These are phyloP conservation scores for Phalacrocorax carbo DNA, from an alignment of 2,113 vertebrate species.

Conservation along the genomic window DNA sequence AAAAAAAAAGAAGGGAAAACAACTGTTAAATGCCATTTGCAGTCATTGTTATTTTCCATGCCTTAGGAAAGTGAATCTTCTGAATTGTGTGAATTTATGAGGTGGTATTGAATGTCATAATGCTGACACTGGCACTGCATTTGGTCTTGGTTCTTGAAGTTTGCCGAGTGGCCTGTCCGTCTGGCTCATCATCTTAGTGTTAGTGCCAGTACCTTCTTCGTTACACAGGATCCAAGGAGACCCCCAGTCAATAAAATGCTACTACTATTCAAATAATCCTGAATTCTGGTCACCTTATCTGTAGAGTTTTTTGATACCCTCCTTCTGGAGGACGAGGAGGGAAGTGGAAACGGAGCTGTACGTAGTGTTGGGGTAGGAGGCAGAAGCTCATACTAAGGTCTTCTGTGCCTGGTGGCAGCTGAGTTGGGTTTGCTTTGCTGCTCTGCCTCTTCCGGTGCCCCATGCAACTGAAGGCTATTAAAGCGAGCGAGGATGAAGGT, in stretches of 20 bases:
- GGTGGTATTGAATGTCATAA: neutral
- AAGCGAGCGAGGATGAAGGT: neutral
- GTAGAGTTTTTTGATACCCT: neutral
- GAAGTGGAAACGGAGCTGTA: neutral
- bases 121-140: rapidly evolving
- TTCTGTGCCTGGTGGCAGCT: rapidly evolving
- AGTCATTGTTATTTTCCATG: neutral
- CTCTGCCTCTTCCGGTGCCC: neutral
- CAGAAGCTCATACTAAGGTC: neutral
- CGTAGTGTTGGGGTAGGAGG: neutral
- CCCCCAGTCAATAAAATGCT: neutral
- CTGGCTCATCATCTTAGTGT: neutral
- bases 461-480: too few species aligned
- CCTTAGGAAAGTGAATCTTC: neutral
- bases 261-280: neutral
- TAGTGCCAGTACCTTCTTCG: too few species aligned
- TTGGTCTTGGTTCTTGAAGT: neutral
- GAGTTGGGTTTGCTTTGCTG: neutral
- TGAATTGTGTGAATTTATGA: neutral
- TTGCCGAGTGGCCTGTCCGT: neutral
- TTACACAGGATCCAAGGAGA: neutral
- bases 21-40: neutral
- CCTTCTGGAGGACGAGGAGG: neutral
- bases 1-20: neutral
- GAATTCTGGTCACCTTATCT: neutral